Base-by-base conservation (phyloP, 2,797 vertebrate species). In the Pangasius djambal region DNA sequence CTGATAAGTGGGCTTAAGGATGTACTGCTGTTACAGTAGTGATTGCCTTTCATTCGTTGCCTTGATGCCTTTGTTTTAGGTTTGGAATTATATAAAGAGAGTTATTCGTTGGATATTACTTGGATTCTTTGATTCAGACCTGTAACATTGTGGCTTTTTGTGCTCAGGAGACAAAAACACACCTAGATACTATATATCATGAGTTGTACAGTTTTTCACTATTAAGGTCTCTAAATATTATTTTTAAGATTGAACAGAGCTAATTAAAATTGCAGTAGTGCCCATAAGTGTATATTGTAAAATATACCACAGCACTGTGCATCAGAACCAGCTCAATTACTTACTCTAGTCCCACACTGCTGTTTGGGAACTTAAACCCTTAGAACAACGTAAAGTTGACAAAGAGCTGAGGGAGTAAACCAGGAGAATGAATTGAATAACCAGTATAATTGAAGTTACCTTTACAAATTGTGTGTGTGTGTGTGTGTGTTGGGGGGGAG, bases 11-110 rank as follows among this genome's bases (percentile, higher is more conserved):
- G 82, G 85, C 55, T 79, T 86, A 63, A 50, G 79, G 65, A 75
- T 69, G 84, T 89, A 85, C 85, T 90, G 74, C 70, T 86, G 69
- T 89, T 88, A 85, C 86, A 89, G 72, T 89, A 74, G 40, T 72
- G 67, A 34, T 63, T 61, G 72, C 74, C 69, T 83, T 85, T 88
- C 20, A 72, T 90, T 83, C 65, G n/a, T 90, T 69, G 63, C 72
- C 86, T 87, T 87, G 31, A 81, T 69, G 40, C 57, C 77, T 87
- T 40, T 63, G 61, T 63, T 86, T 65, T 86, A 77, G 50, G 44
- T 87, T 79, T 34, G 28, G 44, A 52, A 65, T 34, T 40, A 40
- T 70, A 25, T 37, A 57, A 28, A 59, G 20, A 7, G 31, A 1
- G 2, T 31, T 20, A 79, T 57, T 77, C 7, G 34, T 63, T 63